Evolutionary conservation across 2,113 vertebrate species (phyloP).

Genomic region (Petroica traversi): DNA sequence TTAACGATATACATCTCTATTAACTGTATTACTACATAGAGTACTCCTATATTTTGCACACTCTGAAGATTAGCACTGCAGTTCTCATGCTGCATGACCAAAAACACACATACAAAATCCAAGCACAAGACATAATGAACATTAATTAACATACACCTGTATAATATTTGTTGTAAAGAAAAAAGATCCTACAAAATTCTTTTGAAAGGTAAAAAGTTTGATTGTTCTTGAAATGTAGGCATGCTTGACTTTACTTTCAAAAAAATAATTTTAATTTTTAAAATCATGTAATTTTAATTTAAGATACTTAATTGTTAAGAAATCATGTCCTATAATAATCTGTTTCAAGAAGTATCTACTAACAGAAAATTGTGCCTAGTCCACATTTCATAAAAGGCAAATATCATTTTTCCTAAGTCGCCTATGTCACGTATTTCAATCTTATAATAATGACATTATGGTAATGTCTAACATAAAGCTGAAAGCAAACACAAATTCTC

Average conservation of each 20-base stretch:
- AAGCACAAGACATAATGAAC: not conserved
- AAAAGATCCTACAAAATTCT: not conserved
- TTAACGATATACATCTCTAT: not conserved
- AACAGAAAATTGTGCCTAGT: not conserved
- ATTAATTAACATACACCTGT: not conserved
- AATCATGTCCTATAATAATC: not conserved
- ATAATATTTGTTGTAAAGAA: not conserved
- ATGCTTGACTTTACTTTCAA: not conserved
- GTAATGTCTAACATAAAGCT: not conserved
- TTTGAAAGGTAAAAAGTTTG: not conserved
- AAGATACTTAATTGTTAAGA: not conserved
- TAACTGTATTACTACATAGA: not conserved
- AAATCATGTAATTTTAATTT: not conserved
- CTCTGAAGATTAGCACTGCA: not conserved
- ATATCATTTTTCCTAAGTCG: not conserved
- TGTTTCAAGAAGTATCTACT: not conserved
- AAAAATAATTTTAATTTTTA: not conserved
- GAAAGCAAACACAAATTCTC: not conserved
- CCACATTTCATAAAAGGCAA: not conserved
- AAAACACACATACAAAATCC: not conserved
- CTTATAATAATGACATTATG: not conserved
- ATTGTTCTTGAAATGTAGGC: not conserved
- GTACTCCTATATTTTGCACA: not conserved
- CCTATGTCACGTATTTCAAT: not conserved
- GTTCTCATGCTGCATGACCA: not conserved